Base-by-base conservation (phyloP, 2,888 invertebrate genomes). In the Chromoteleia sp. region DNA sequence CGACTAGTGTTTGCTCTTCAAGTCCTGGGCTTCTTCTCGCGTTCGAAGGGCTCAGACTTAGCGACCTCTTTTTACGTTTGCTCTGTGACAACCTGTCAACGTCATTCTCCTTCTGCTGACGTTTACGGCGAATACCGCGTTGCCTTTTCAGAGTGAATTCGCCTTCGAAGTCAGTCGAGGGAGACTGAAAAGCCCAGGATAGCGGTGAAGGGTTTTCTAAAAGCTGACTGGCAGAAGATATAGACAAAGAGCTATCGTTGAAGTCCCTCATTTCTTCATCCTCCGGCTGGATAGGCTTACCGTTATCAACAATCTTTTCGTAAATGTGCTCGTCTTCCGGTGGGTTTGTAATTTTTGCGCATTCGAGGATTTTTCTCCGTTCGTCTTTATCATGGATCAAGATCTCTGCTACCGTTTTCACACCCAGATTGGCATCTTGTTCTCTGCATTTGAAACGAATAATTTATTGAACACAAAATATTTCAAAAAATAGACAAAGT, bases 131-230 rank as follows among this genome's bases (percentile, higher is more conserved):
- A 41, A 92, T 92, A 0, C 90, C 91, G 0, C 91, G 88, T 59
- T 92, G 91, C 4, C 91, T 83, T 68, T 89, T 88, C 25, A 92
- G 54, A 0, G 91, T 89, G 56, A 92, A 92, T 61, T 90, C 89
- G 0, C 89, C 90, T 15, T 89, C 90, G 19, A 88, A 84, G 17
- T 91, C 91, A 41, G 87, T 85, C 0, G 85, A 68, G 0, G 91
- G 91, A 4, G 91, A 91, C 6, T 88, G 77, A 25, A 90, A 88
- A 0, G 89, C 88, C 91, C 91, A 91, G 3, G 90, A 89, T 70
- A 90, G 84, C 1, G 91, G 91, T 12, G 91, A 91, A 0, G 91
- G 91, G 63, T 92, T 89, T 61, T 92, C 91, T 19, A 91, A 65
- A 0, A 91, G 87, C 67, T 92, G 91, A 82, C 91, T 91, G 1